Conservation (phyloP, 2,113 vertebrate species). For the Chelonoidis abingdonii region DNA sequence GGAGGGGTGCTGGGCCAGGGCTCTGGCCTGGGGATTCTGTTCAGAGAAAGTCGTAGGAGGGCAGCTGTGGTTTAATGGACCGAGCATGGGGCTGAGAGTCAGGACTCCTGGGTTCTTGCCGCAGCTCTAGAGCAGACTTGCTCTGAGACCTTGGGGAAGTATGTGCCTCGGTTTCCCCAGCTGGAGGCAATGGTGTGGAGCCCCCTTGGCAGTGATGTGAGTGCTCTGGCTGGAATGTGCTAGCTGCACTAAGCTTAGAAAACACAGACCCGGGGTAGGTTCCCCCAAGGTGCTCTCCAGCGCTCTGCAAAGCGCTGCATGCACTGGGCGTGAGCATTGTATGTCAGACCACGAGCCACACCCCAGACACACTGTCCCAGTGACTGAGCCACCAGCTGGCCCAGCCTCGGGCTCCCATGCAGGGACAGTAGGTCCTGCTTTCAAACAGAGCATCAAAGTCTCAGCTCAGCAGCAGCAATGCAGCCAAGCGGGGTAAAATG, state of each 20-base stretch:
- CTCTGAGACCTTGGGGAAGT: not conserved
- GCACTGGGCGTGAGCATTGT: not conserved
- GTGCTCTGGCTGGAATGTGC: too few species aligned
- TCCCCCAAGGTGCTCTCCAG: too few species aligned
- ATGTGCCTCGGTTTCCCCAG: not conserved
- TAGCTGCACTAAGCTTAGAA: not conserved
- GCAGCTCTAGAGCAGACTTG: rapidly evolving
- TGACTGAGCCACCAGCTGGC: not conserved
- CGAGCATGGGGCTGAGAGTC: rapidly evolving
- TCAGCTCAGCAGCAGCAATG: not conserved
- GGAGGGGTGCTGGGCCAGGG: too few species aligned
- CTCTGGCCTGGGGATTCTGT: too few species aligned
- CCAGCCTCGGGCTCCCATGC: too few species aligned
- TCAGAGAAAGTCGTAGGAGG: too few species aligned
- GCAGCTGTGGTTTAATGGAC: too few species aligned
- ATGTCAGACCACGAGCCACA: not conserved
- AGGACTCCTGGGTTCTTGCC: not conserved
- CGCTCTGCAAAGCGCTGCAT: too few species aligned
- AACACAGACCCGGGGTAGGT: not conserved
- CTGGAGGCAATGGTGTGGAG: too few species aligned
- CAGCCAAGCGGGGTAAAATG: not conserved
- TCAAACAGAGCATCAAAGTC: not conserved
- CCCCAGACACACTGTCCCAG: not conserved
- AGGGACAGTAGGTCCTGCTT: too few species aligned
- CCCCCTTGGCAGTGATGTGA: too few species aligned